Percentiles rank a stretch among this genome's conserved stretches.
Conservation (phyloP, 2,888 invertebrate species). For the Lasioglossum malachurum region DNA sequence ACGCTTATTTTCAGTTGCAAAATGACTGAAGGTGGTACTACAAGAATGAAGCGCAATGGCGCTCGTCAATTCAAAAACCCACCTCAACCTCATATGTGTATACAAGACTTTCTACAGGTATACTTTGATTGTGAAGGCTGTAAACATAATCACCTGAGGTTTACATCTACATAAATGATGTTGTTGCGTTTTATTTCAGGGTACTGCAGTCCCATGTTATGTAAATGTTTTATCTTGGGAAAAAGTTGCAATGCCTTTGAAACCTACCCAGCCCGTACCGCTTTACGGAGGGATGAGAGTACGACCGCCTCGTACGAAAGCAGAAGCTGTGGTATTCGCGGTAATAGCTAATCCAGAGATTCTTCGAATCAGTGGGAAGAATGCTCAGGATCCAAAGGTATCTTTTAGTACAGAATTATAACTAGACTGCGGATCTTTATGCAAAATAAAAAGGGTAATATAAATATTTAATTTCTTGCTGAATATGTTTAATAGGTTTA, state of each 20-base stretch:
- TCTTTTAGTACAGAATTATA: neutral
- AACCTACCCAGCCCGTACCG: slow-evolving; percentile 89
- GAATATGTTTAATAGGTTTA: too few relatives aligned
- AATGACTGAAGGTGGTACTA: slow-evolving; percentile 79
- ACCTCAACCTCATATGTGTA: slow-evolving; percentile 91
- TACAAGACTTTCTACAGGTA: slow-evolving; percentile 85
- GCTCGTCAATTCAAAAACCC: slow-evolving; percentile 90
- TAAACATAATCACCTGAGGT: neutral
- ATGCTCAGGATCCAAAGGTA: slow-evolving; percentile 88
- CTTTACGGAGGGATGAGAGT: slow-evolving; percentile 91
- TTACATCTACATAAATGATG: neutral
- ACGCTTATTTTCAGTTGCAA: slow-evolving; percentile 67
- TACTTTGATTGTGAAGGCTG: neutral
- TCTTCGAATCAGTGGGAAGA: slow-evolving; percentile 89
- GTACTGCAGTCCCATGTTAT: slow-evolving; percentile 80
- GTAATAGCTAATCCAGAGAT: slow-evolving; percentile 91
- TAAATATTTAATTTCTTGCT: too few relatives aligned
- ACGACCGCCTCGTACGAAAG: slow-evolving; percentile 87
- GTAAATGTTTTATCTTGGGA: slow-evolving; percentile 91
- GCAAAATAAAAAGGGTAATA: too few relatives aligned
- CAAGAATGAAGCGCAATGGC: slow-evolving; percentile 79
- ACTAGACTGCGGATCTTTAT: too few relatives aligned
- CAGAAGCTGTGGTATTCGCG: slow-evolving; percentile 89
- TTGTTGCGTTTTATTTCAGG: slow-evolving; percentile 68
- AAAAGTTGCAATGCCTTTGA: slow-evolving; percentile 89